phyloP scores from a whole-genome alignment of 1,140 invertebrate species.

The Bradysia coprophila region DNA sequence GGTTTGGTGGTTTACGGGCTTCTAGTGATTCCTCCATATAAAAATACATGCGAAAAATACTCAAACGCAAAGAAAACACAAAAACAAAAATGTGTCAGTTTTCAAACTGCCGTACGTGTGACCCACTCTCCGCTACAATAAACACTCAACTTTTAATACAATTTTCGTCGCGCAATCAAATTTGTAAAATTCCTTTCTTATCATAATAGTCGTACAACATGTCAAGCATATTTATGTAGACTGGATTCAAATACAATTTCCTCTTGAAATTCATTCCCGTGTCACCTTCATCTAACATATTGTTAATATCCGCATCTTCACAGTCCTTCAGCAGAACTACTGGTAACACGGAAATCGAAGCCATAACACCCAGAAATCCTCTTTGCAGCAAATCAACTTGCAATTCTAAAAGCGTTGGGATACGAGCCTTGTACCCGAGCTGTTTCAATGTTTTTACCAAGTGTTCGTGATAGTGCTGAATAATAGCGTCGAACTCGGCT shows the following conservation, averaged over 20 bases:
- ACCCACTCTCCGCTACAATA: no score
- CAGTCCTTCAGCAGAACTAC: not conserved
- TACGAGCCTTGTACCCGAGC: not conserved
- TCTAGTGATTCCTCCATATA: no score
- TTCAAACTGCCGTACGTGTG: no score
- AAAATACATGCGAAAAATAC: no score
- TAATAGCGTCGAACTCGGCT: not conserved
- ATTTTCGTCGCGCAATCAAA: no score
- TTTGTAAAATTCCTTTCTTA: not conserved
- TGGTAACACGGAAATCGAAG: not conserved
- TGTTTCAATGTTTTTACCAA: not conserved
- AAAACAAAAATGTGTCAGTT: no score
- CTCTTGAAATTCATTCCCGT: not conserved
- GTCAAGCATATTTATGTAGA: not conserved
- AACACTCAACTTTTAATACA: no score
- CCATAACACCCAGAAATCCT: not conserved
- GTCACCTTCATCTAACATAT: not conserved
- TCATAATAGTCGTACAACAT: not conserved
- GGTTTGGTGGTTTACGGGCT: no score
- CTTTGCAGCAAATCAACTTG: not conserved
- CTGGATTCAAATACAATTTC: not conserved
- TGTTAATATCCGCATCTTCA: not conserved
- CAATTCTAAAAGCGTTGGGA: not conserved
- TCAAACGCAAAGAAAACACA: no score
- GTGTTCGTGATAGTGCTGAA: not conserved